phyloP scores from a whole-genome alignment of 1,140 invertebrate genomes.

The Camponotus pennsylvanicus region DNA sequence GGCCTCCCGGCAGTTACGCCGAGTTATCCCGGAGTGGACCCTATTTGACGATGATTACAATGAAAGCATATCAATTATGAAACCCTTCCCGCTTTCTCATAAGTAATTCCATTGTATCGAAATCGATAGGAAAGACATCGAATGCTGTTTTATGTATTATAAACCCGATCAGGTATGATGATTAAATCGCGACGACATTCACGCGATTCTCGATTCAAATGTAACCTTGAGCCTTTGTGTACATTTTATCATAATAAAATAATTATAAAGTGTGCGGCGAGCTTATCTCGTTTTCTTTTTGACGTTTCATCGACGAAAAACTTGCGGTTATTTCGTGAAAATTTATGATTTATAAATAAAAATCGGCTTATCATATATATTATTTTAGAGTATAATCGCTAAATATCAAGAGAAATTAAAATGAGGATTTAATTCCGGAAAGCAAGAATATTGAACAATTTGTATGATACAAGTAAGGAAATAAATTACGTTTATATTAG shows the following conservation, averaged over 20 bases:
- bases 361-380: conserved; percentile 1
- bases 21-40: conserved; percentile 23
- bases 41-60: conserved; percentile 45
- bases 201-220: conserved; percentile 14
- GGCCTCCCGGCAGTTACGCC: conserved; percentile 9
- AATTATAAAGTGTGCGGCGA: conserved; percentile 16
- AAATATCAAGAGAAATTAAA: background rate
- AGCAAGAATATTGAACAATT: conserved; percentile 14
- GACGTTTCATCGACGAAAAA: conserved; percentile 4
- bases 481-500: background rate
- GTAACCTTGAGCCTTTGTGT: conserved; percentile 21
- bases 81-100: background rate
- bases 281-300: background rate
- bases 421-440: background rate
- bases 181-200: conserved; percentile 30
- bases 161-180: conserved; percentile 18
- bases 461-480: conserved; percentile 3
- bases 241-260: conserved; percentile 14
- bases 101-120: conserved; percentile 50
- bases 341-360: conserved; percentile 23
- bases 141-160: background rate
- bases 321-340: conserved; percentile 18
- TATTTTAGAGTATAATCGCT: background rate
- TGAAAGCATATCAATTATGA: conserved; percentile 56
- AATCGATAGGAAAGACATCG: conserved; percentile 41